Conservation (phyloP, 2,113 vertebrate species). For the Chascanopsetta lugubris region DNA sequence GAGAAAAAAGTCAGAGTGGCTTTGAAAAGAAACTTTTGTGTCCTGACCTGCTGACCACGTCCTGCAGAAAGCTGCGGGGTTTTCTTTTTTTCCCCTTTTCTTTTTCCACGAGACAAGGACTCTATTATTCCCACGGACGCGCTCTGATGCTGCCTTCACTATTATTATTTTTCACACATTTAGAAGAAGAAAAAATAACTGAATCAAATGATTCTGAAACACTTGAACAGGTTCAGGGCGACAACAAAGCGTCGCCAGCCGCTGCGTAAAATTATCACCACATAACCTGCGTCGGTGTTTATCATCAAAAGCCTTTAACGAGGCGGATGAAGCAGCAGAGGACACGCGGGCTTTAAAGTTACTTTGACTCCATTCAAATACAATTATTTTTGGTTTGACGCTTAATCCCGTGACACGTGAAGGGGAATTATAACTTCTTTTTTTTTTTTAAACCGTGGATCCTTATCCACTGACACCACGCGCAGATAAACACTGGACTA, state of each 20-base stretch:
- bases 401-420: too few species aligned
- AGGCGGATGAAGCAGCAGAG: too few species aligned
- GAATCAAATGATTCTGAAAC: too few species aligned
- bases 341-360: constrained; percentile 11
- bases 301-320: constrained; percentile 43
- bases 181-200: too few species aligned
- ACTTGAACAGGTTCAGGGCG: constrained; percentile 9
- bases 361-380: constrained; percentile 29
- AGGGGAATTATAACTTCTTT: constrained; percentile 8
- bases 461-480: background rate
- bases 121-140: constrained; percentile 25
- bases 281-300: constrained; percentile 46
- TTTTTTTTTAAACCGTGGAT: constrained; percentile 22
- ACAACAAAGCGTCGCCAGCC: constrained; percentile 33
- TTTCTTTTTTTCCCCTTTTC: background rate
- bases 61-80: constrained; percentile 33
- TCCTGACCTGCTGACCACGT: constrained; percentile 43
- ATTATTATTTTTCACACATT: constrained; percentile 14
- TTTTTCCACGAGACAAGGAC: constrained; percentile 29
- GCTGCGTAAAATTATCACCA: constrained; percentile 60
- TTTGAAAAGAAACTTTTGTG: constrained; percentile 67
- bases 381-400: constrained; percentile 14
- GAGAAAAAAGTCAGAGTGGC: constrained; percentile 61
- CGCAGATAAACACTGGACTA: background rate
- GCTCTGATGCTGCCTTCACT: too few species aligned